Evolutionary conservation across 2,113 vertebrate genomes (phyloP).

Genomic region (Menura novaehollandiae): DNA sequence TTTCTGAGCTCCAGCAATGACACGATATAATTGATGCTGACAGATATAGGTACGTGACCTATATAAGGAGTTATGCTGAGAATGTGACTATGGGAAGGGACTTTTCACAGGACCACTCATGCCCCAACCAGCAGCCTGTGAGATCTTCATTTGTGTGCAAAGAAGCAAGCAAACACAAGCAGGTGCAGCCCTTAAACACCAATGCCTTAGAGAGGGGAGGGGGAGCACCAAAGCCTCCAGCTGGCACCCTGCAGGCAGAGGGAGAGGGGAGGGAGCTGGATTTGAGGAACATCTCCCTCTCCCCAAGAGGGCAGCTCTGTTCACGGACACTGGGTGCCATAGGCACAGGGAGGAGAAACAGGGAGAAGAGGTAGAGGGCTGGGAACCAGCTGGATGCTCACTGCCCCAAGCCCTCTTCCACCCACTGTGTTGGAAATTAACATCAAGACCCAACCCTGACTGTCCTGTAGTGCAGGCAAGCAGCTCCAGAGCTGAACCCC

Average conservation of each 20-base stretch:
- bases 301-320: background rate
- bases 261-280: background rate
- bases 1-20: background rate
- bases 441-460: background rate
- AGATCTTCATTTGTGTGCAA: background rate
- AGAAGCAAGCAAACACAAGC: background rate
- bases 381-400: background rate
- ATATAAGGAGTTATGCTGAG: accelerated
- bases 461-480: background rate
- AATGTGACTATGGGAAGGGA: background rate
- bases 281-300: background rate
- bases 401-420: background rate
- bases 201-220: background rate
- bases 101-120: background rate
- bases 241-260: background rate
- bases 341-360: background rate
- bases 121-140: background rate
- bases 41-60: background rate
- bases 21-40: background rate
- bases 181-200: background rate
- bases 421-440: background rate
- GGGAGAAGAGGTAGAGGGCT: background rate
- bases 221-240: background rate
- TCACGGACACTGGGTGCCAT: background rate
- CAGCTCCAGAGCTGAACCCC: background rate